Evolutionary conservation across 1,140 invertebrate species (phyloP).

Genomic region (Atta cephalotes): DNA sequence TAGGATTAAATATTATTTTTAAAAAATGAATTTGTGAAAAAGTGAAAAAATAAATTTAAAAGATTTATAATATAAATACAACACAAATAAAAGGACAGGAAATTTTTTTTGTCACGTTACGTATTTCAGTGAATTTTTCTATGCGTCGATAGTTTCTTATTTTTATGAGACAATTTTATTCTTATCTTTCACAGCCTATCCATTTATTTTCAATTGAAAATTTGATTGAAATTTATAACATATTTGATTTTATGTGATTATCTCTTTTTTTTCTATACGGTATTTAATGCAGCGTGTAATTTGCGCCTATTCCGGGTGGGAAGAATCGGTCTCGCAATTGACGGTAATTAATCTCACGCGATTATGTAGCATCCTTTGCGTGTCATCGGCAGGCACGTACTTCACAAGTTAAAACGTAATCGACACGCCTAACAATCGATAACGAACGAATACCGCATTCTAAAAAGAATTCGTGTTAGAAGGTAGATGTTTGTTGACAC

Average conservation of each 20-base stretch:
- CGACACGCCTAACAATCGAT: conserved; percentile 33
- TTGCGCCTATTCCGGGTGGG: neutral
- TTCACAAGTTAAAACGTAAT: conserved; percentile 38
- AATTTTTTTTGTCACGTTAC: neutral
- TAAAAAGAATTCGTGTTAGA: conserved; percentile 30
- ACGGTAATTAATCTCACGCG: conserved; percentile 44
- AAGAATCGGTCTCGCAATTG: conserved; percentile 27
- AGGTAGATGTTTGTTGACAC: conserved; percentile 51
- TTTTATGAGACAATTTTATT: conserved; percentile 1
- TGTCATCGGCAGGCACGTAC: conserved; percentile 27
- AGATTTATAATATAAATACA: neutral
- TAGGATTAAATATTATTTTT: conserved; percentile 6
- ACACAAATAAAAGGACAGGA: neutral
- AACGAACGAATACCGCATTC: conserved; percentile 8
- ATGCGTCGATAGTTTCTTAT: neutral
- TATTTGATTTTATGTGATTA: neutral
- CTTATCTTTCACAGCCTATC: neutral
- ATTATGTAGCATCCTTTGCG: conserved; percentile 2
- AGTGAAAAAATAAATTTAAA: neutral
- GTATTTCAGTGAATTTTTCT: neutral
- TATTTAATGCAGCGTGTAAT: neutral
- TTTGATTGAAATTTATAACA: neutral
- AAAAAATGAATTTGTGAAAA: too few species aligned
- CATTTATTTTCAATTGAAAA: neutral
- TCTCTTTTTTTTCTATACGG: neutral